Evolutionary conservation across 2,888 invertebrate genomes (phyloP).

Genomic region (Pecten maximus): DNA sequence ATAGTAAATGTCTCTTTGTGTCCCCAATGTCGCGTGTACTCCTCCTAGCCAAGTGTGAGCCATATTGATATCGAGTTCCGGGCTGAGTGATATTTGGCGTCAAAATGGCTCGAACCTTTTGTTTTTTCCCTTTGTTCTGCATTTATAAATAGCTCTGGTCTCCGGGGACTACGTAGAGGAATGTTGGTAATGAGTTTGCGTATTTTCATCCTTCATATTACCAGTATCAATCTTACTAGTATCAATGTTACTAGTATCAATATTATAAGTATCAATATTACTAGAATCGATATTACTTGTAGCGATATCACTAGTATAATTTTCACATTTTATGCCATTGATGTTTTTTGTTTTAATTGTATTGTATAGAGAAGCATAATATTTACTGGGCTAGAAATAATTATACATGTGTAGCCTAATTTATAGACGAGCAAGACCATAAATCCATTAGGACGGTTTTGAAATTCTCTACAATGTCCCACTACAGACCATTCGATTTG

Average conservation of each 20-base stretch:
- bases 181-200: background rate
- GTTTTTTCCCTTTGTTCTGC: background rate
- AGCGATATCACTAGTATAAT: too few relatives aligned
- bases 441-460: too few relatives aligned
- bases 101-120: slow-evolving; percentile 4
- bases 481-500: too few relatives aligned
- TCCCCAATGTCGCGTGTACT: background rate
- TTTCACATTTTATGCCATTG: too few relatives aligned
- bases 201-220: background rate
- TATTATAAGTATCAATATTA: background rate
- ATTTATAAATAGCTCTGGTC: background rate
- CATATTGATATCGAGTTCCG: background rate
- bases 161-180: background rate
- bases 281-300: too few relatives aligned
- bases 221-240: background rate
- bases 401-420: too few relatives aligned
- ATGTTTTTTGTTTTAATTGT: too few relatives aligned
- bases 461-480: too few relatives aligned
- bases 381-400: too few relatives aligned
- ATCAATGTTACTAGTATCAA: background rate
- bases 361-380: too few relatives aligned
- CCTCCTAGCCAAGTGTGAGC: background rate
- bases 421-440: too few relatives aligned
- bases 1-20: too few relatives aligned
- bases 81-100: background rate